These are phyloP conservation scores for Nowickia ferox DNA, from an alignment of 2,888 invertebrate species.

Conservation along the genomic window DNA sequence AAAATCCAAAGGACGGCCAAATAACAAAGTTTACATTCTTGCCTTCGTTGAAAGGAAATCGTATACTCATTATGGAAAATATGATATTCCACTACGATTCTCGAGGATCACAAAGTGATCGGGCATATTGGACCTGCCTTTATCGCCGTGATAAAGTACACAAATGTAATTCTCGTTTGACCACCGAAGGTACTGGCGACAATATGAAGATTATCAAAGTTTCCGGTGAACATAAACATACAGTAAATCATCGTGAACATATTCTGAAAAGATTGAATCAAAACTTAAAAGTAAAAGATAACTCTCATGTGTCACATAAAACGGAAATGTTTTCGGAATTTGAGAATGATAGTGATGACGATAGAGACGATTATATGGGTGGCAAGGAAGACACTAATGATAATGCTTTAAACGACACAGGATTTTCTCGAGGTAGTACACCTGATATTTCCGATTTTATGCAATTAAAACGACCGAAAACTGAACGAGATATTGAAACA, in stretches of 20 bases:
- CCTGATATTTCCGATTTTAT: conserved; percentile 55
- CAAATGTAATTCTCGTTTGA: conserved; percentile 78
- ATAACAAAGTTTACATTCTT: conserved; percentile 77
- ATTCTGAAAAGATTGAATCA: conserved; percentile 61
- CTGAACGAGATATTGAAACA: conserved; percentile 31
- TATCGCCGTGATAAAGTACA: conserved; percentile 77
- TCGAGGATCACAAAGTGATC: conserved; percentile 75
- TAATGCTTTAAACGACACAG: conserved; percentile 7
- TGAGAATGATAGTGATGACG: conserved; percentile 27
- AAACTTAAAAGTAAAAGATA: conserved; percentile 56
- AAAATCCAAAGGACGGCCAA: conserved; percentile 63
- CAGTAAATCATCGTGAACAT: conserved; percentile 70
- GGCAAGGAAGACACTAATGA: conserved; percentile 5
- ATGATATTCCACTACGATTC: conserved; percentile 79
- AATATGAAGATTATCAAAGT: conserved; percentile 76
- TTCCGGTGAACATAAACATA: conserved; percentile 77
- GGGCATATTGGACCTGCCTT: conserved; percentile 79
- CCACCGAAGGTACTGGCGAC: conserved; percentile 73
- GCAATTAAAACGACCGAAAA: conserved; percentile 48
- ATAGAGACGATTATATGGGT: conserved; percentile 19
- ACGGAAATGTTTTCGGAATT: conserved; percentile 36
- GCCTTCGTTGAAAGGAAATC: conserved; percentile 79
- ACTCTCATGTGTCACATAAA: conserved; percentile 10
- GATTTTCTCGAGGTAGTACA: conserved; percentile 29
- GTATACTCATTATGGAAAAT: conserved; percentile 77